phyloP scores from a whole-genome alignment of 2,888 invertebrate genomes.

The Eremobia ochroleuca region DNA sequence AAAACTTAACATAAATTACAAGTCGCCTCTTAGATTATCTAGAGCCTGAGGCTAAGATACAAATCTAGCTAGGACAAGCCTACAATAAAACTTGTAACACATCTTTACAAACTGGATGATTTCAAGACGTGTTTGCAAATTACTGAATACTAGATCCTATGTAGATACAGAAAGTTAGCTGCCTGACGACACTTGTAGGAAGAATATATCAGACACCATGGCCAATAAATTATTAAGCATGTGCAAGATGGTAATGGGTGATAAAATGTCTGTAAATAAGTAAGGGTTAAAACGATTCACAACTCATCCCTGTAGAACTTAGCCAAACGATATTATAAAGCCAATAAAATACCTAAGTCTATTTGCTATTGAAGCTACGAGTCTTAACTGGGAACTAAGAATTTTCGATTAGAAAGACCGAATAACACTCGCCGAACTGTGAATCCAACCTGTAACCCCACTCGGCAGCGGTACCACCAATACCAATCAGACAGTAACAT shows the following conservation, averaged over 20 bases:
- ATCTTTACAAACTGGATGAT: constrained; percentile 51
- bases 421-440: not conserved
- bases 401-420: not conserved
- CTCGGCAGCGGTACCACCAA: not conserved
- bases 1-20: constrained; percentile 42
- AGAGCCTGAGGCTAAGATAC: constrained; percentile 48
- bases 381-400: not conserved
- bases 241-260: not conserved
- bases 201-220: constrained; percentile 15
- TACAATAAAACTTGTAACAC: constrained; percentile 28
- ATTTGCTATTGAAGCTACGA: no score
- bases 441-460: not conserved
- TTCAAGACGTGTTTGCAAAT: constrained; percentile 56
- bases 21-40: constrained; percentile 39
- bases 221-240: constrained; percentile 4
- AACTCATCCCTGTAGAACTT: not conserved
- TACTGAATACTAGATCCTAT: constrained; percentile 15
- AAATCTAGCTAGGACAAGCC: constrained; percentile 37
- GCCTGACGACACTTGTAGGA: constrained; percentile 9
- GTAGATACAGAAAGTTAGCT: constrained; percentile 21
- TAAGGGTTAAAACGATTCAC: not conserved
- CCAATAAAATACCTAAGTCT: not conserved
- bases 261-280: not conserved
- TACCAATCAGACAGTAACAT: not conserved
- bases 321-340: no score